These are phyloP conservation scores for Gymnopithys bicolor DNA, from an alignment of 2,797 vertebrate genomes.

Conservation along the genomic window DNA sequence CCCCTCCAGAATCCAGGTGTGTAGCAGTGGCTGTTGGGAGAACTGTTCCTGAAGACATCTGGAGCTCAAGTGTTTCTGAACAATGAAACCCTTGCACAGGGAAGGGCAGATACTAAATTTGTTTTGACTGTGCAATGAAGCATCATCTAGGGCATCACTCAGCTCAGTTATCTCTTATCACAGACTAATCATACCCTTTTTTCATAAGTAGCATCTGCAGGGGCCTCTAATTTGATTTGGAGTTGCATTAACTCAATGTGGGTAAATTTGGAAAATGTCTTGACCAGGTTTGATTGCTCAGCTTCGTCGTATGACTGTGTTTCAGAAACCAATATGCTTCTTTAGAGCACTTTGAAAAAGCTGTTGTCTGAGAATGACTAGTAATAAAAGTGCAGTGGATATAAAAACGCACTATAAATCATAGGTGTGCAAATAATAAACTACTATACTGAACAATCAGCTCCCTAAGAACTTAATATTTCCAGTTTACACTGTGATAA, in stretches of 20 bases:
- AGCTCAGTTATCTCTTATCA: neutral
- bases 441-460: neutral
- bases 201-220: neutral
- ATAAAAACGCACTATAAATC: neutral
- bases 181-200: neutral
- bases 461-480: conserved; percentile 7
- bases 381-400: neutral
- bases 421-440: conserved; percentile 8
- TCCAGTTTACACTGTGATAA: neutral
- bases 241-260: neutral
- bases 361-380: neutral
- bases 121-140: neutral
- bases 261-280: neutral
- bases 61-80: neutral
- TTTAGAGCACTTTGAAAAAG: conserved; percentile 6
- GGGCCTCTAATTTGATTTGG: neutral
- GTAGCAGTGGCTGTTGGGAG: neutral
- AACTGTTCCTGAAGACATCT: neutral
- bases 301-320: neutral
- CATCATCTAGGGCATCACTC: neutral
- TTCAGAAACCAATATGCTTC: neutral
- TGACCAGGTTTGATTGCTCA: neutral
- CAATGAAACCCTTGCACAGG: neutral
- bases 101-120: neutral
- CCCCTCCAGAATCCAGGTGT: accelerated